These are phyloP conservation scores for Erebia epiphron DNA, from an alignment of 2,888 invertebrate genomes.

Conservation along the genomic window DNA sequence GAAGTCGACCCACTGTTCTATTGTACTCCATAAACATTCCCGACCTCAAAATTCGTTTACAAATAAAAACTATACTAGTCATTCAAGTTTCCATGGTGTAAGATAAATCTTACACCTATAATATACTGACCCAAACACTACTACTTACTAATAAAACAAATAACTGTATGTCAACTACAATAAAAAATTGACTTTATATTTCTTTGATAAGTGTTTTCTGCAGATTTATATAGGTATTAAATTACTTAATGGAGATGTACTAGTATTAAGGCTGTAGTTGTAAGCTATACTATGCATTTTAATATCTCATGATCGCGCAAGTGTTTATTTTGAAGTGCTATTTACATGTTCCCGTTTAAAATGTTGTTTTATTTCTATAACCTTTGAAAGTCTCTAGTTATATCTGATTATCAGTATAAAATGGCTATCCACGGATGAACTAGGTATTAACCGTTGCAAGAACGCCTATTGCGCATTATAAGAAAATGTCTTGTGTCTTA, in stretches of 20 bases:
- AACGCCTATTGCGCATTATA: too few relatives aligned
- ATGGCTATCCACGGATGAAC: too few relatives aligned
- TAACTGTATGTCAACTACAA: not conserved
- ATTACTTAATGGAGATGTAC: not conserved
- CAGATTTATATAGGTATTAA: not conserved
- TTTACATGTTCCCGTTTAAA: conserved; percentile 33
- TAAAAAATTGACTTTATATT: not conserved
- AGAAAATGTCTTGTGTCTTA: too few relatives aligned
- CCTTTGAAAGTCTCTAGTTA: not conserved
- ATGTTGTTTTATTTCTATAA: conserved; percentile 28
- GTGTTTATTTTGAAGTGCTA: conserved; percentile 36
- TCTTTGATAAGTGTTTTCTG: not conserved
- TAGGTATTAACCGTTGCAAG: too few relatives aligned
- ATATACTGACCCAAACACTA: not conserved
- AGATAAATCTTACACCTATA: too few relatives aligned
- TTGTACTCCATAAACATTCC: too few relatives aligned
- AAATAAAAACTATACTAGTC: too few relatives aligned
- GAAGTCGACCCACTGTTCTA: too few relatives aligned
- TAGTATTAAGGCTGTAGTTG: conserved; percentile 3
- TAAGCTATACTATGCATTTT: conserved; percentile 11
- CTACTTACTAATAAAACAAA: too few relatives aligned
- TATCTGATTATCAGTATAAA: too few relatives aligned
- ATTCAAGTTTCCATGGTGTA: too few relatives aligned
- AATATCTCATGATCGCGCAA: conserved; percentile 16
- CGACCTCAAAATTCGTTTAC: too few relatives aligned